These are phyloP conservation scores for Siniperca chuatsi DNA, from an alignment of 2,113 vertebrate species.

Conservation along the genomic window DNA sequence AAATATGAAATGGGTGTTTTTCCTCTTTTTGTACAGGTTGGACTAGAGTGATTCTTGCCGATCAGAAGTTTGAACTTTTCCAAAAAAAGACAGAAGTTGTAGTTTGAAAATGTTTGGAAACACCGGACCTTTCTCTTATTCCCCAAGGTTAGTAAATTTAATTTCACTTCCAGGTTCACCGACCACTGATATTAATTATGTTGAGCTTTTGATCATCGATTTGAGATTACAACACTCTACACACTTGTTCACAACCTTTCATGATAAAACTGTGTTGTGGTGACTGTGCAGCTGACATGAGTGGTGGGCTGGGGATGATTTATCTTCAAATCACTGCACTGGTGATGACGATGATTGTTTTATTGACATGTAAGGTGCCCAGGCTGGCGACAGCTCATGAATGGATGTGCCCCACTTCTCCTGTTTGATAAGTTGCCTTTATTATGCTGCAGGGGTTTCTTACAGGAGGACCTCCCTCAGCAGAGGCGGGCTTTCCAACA, in stretches of 20 bases:
- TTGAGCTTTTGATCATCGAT: not conserved
- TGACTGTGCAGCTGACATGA: not conserved
- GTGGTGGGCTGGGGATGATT: conserved; percentile 1
- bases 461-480: conserved; percentile 53
- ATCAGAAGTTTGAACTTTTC: not conserved
- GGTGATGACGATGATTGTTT: not conserved
- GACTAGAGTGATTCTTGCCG: not conserved
- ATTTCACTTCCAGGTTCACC: not conserved
- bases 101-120: conserved; percentile 69
- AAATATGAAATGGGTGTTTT: not conserved
- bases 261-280: conserved; percentile 14
- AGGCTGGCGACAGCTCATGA: not conserved
- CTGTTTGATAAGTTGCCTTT: not conserved
- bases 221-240: not conserved
- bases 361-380: not conserved
- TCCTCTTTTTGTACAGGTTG: conserved; percentile 21
- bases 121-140: conserved; percentile 64
- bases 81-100: not conserved
- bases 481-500: conserved; percentile 46
- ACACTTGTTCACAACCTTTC: not conserved
- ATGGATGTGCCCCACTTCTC: not conserved
- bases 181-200: not conserved
- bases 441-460: conserved; percentile 71
- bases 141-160: conserved; percentile 58
- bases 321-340: conserved; percentile 9